Conservation (phyloP, 2,888 invertebrate species). For the Chydorus sphaericus region DNA sequence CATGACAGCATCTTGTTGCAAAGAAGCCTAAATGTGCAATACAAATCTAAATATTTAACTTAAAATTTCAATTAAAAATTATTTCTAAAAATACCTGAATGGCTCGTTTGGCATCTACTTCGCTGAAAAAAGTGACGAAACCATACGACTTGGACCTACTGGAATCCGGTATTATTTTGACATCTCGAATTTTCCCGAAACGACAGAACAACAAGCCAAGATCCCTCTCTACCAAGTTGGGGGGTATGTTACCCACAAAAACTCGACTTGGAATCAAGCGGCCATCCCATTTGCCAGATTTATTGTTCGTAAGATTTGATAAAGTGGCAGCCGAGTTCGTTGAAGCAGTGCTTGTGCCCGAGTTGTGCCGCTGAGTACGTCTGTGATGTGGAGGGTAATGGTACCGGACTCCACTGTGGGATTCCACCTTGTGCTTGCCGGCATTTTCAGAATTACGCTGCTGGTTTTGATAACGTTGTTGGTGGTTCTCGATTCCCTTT, state of each 20-base stretch:
- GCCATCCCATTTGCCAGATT: conserved; percentile 30
- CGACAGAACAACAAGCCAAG: conserved; percentile 78
- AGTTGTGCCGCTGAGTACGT: too few relatives aligned
- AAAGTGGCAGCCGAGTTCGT: not conserved
- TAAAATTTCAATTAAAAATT: not conserved
- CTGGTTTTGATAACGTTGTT: too few relatives aligned
- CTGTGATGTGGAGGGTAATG: too few relatives aligned
- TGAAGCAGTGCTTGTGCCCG: too few relatives aligned
- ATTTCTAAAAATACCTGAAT: conserved; percentile 1
- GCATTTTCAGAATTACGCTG: too few relatives aligned
- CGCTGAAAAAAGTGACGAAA: conserved; percentile 70
- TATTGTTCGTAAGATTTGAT: too few relatives aligned
- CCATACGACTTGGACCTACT: conserved; percentile 89
- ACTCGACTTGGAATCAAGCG: conserved; percentile 87
- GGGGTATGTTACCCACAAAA: conserved; percentile 90
- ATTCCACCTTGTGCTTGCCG: not conserved
- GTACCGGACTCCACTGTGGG: not conserved
- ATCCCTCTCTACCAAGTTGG: conserved; percentile 83
- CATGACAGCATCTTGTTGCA: conserved; percentile 28
- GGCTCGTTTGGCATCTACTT: conserved; percentile 64
- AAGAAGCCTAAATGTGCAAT: not conserved
- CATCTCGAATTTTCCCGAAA: conserved; percentile 42
- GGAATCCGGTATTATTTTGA: conserved; percentile 86
- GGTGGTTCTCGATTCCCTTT: too few relatives aligned
- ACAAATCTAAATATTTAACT: not conserved